These are phyloP conservation scores for Onthophagus taurus DNA, from an alignment of 1,140 invertebrate genomes.

Conservation along the genomic window DNA sequence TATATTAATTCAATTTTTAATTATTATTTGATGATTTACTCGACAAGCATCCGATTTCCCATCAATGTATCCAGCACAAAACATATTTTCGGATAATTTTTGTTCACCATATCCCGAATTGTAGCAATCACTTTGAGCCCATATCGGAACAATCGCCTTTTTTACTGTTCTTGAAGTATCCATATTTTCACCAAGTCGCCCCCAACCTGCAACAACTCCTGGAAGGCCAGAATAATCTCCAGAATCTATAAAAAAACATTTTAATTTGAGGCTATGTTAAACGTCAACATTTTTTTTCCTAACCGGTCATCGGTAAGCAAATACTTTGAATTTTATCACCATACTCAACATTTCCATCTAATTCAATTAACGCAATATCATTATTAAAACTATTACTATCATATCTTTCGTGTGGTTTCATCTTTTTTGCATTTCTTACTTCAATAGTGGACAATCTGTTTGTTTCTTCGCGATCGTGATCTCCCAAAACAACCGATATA, in stretches of 20 bases:
- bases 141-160: conserved; percentile 50
- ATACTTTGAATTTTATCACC: conserved; percentile 53
- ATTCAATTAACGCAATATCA: conserved; percentile 68
- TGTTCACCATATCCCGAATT: conserved; percentile 44
- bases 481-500: conserved; percentile 39
- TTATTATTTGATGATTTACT: conserved; percentile 36
- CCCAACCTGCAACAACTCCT: conserved; percentile 71
- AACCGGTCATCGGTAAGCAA: conserved; percentile 56
- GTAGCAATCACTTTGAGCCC: conserved; percentile 46
- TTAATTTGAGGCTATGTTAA: not conserved
- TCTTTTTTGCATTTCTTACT: conserved; percentile 36
- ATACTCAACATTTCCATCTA: conserved; percentile 53
- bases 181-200: conserved; percentile 53
- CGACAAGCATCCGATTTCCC: conserved; percentile 67
- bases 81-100: conserved; percentile 61
- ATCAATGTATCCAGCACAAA: conserved; percentile 64
- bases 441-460: conserved; percentile 23
- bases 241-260: conserved; percentile 34
- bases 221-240: conserved; percentile 49
- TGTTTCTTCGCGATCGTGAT: conserved; percentile 36
- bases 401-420: conserved; percentile 56
- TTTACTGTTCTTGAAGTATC: conserved; percentile 48
- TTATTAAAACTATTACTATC: conserved; percentile 62
- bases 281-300: conserved; percentile 15
- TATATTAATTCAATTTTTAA: conserved; percentile 7